phyloP scores from a whole-genome alignment of 2,113 vertebrate genomes.

The Cyprinus carpio region DNA sequence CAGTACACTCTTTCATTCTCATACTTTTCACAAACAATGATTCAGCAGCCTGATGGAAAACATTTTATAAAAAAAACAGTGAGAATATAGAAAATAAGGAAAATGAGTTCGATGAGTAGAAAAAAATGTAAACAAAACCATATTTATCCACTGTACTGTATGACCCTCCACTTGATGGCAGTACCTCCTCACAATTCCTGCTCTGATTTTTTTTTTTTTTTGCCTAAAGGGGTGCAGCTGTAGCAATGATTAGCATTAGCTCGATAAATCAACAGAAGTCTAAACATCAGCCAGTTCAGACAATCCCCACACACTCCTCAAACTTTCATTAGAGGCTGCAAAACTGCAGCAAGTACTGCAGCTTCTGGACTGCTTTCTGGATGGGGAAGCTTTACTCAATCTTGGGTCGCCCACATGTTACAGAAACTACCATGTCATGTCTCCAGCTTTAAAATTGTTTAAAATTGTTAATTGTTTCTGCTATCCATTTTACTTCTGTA shows the following conservation, averaged over 20 bases:
- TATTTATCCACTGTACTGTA: slow-evolving; percentile 1
- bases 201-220: neutral
- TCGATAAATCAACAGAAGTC: slow-evolving; percentile 31
- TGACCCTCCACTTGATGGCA: slow-evolving; percentile 55
- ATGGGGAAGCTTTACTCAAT: neutral
- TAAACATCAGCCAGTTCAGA: slow-evolving; percentile 33
- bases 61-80: neutral
- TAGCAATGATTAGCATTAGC: slow-evolving; percentile 30
- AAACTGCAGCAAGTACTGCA: neutral
- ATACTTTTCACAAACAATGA: neutral
- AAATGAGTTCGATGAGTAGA: no score
- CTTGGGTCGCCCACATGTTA: neutral
- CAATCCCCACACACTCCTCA: slow-evolving; percentile 15
- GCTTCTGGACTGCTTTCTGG: slow-evolving; percentile 26
- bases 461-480: neutral
- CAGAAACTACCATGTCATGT: neutral
- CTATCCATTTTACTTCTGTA: neutral
- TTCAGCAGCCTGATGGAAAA: neutral
- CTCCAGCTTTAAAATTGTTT: no score
- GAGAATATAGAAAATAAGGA: no score
- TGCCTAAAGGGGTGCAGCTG: neutral
- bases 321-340: slow-evolving; percentile 42
- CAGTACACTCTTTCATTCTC: neutral
- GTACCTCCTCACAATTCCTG: slow-evolving; percentile 33
- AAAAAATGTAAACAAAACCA: neutral